phyloP scores from a whole-genome alignment of 2,797 vertebrate genomes.

The Protonibea diacanthus region DNA sequence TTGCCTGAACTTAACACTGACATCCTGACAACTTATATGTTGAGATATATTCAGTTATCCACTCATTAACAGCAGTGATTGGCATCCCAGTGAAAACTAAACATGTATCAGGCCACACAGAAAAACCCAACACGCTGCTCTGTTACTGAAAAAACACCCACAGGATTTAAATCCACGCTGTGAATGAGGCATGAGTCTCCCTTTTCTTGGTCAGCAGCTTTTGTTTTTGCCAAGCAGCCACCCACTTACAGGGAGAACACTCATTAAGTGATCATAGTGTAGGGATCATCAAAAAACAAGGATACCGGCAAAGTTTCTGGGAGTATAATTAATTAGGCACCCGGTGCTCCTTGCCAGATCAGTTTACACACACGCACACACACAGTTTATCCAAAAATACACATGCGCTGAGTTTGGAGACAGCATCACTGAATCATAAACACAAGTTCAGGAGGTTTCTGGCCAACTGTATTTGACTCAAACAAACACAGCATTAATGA shows the following conservation, averaged over 20 bases:
- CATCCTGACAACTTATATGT: not conserved
- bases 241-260: conserved; percentile 63
- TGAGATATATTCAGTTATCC: conserved; percentile 9
- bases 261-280: conserved; percentile 70
- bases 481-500: conserved; percentile 7
- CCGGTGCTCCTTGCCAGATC: conserved; percentile 22
- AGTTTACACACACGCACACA: conserved; percentile 39
- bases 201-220: conserved; percentile 75
- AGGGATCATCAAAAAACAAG: conserved; percentile 63
- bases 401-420: conserved; percentile 17
- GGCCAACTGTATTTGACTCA: conserved; percentile 12
- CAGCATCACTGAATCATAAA: conserved; percentile 1
- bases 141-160: conserved; percentile 43
- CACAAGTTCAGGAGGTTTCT: conserved; percentile 16
- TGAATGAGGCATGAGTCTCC: conserved; percentile 54
- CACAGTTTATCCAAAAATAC: conserved; percentile 40
- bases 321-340: conserved; percentile 60
- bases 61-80: conserved; percentile 5
- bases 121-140: conserved; percentile 14
- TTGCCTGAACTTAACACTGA: not conserved
- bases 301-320: conserved; percentile 39
- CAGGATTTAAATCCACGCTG: conserved; percentile 42
- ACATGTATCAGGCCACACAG: conserved; percentile 9
- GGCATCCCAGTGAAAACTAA: conserved; percentile 17
- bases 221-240: conserved; percentile 74